Base-by-base conservation (phyloP, 2,797 vertebrate genomes). In the Smutsia gigantea region DNA sequence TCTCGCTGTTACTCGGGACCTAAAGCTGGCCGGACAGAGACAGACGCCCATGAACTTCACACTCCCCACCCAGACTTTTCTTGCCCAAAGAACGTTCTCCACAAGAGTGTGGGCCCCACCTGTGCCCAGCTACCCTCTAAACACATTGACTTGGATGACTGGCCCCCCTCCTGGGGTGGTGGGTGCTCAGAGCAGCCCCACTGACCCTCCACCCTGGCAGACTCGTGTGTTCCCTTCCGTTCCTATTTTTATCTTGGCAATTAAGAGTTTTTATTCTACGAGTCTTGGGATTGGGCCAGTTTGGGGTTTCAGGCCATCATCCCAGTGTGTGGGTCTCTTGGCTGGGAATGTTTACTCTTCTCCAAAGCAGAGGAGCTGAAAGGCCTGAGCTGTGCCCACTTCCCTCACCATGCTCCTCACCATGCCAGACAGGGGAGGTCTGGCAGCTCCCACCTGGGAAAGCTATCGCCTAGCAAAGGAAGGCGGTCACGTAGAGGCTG, bases 371-470 rank as follows among this genome's bases (percentile, higher is more conserved):
- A 4, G 53, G 46, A 46, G 46, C 46, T 46, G 46, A 34, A 95
- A 95, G 21, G 81, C 93, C 23, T 46, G 46, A 46, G 96, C 64
- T 0, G 9, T 18, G 19, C 25, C 55, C 15, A 29, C 88, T 0
- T 61, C 46, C 77, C 87, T 93, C 39, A 82, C 81, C 1, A 42
- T 7, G 49, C 37, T 78, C 55, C 51, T 31, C 82, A 46, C 71
- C 8, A 1, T 2, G 55, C 8, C 53, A 55, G n/a, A 97, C 55
- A 13, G 87, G 77, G 17, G 89, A 2, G 5, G 94, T 89, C 66
- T 96, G 93, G 49, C 96, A 92, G 51, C 85, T 96, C 72, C 96
- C 94, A 29, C 66, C 77, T 23, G 88, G 39, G 69, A 92, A 57
- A 89, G 9, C 61, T 15, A 15, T 93, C 34, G 39, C 86, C 96